Evolutionary conservation across 2,113 vertebrate genomes (phyloP).

Genomic region (Cariama cristata): DNA sequence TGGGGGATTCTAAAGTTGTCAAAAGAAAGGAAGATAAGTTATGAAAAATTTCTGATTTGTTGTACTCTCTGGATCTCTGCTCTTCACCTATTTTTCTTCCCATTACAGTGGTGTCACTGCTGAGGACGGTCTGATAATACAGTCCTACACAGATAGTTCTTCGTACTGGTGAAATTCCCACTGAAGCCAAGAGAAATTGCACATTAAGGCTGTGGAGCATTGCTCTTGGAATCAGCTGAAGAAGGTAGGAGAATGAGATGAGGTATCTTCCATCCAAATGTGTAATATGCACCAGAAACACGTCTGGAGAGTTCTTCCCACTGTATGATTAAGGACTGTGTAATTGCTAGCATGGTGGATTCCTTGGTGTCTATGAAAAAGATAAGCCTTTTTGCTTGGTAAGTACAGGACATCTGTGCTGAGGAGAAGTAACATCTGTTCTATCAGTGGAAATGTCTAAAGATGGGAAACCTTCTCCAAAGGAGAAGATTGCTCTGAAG

Average conservation of each 20-base stretch:
- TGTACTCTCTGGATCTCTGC: background rate
- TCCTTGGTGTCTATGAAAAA: background rate
- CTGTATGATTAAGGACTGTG: background rate
- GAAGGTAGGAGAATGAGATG: background rate
- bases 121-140: background rate
- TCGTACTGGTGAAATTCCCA: background rate
- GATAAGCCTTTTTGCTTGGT: background rate
- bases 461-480: background rate
- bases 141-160: background rate
- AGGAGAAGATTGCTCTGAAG: background rate
- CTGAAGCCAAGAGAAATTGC: constrained; percentile 11
- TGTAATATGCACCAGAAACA: background rate
- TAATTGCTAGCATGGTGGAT: background rate
- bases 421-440: background rate
- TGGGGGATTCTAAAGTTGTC: background rate
- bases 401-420: background rate
- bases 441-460: background rate
- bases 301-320: background rate
- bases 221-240: background rate
- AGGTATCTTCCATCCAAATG: background rate
- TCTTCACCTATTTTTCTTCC: background rate
- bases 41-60: background rate
- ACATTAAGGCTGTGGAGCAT: background rate
- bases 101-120: background rate
- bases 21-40: background rate